Base-by-base conservation (phyloP, 2,888 invertebrate species). In the Napeogenes inachia region DNA sequence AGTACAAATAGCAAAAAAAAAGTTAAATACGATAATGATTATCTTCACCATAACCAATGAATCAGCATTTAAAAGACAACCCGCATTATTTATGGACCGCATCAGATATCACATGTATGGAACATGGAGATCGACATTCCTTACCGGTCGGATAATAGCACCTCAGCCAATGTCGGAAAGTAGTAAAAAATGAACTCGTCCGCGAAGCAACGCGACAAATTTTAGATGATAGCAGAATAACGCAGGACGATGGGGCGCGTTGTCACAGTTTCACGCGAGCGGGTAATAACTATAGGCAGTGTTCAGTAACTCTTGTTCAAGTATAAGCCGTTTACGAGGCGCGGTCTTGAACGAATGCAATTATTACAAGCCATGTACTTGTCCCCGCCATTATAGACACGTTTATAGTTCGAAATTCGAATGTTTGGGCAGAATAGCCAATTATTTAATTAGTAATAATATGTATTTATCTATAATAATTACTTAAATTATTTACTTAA, bases 281-380 rank as follows among this genome's bases (percentile, higher is more conserved):
- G 84, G 76, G 75, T 84, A 79, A 83, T 81, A 84, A 74, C 78
- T 78, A 79, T 79, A 80, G 78, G 78, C 78, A 75, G 21, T 47
- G 47, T 30, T 50, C 50, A 12, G 76, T 76, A 75, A 75, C 74
- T 77, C 73, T 72, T 67, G 70, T 69, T 76, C 74, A 76, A 73
- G 76, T 82, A 80, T 73, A 80, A 79, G 79, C 82, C 80, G 82
- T 79, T 80, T 77, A 75, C 81, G 79, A 86, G 85, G 84, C 85
- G 84, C 82, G 84, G 80, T 82, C 81, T 79, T 77, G 79, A 73
- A 71, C 74, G 71, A 81, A 81, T 86, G 85, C 85, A 87, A 86
- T 86, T 84, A 85, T 85, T 85, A 82, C 81, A 83, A 83, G 83
- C 81, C 81, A 80, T 80, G 81, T 79, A 77, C 77, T 76, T 73